phyloP scores from a whole-genome alignment of 2,888 invertebrate species.

The Cryptophagus acutangulus region DNA sequence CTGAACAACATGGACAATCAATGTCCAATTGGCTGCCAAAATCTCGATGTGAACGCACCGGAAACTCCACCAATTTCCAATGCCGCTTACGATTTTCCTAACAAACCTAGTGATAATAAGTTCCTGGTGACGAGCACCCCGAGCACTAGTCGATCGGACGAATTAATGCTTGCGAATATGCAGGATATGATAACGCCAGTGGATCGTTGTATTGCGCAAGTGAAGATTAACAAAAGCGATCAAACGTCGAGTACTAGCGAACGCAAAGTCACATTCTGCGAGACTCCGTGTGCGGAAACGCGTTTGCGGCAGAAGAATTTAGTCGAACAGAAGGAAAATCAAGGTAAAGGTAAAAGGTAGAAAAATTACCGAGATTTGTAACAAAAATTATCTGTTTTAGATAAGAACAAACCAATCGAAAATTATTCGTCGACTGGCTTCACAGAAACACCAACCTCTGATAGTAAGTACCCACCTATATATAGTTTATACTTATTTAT shows the following conservation, averaged over 20 bases:
- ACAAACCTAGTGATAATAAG: too few species aligned
- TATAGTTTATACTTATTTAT: too few species aligned
- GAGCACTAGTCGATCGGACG: conserved; percentile 29
- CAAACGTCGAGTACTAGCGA: conserved; percentile 22
- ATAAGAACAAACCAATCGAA: too few species aligned
- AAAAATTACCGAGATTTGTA: too few species aligned
- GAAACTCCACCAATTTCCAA: conserved; percentile 1
- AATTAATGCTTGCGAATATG: conserved; percentile 24
- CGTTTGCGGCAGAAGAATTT: background rate
- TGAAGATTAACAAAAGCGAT: conserved; percentile 18
- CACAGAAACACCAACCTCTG: too few species aligned
- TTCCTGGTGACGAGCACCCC: conserved; percentile 37
- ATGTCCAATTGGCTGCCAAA: conserved; percentile 25
- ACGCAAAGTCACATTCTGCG: conserved; percentile 38
- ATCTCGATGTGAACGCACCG: background rate
- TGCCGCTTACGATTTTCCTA: conserved; percentile 24
- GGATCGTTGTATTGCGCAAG: conserved; percentile 20
- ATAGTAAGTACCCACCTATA: too few species aligned
- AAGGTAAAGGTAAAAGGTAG: background rate
- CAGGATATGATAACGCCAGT: conserved; percentile 31
- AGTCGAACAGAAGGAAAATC: too few species aligned
- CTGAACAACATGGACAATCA: conserved; percentile 28
- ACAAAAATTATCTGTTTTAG: too few species aligned
- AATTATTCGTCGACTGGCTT: too few species aligned
- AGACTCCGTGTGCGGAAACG: conserved; percentile 25